Evolutionary conservation across 2,888 invertebrate species (phyloP).

Genomic region (Napeogenes inachia): DNA sequence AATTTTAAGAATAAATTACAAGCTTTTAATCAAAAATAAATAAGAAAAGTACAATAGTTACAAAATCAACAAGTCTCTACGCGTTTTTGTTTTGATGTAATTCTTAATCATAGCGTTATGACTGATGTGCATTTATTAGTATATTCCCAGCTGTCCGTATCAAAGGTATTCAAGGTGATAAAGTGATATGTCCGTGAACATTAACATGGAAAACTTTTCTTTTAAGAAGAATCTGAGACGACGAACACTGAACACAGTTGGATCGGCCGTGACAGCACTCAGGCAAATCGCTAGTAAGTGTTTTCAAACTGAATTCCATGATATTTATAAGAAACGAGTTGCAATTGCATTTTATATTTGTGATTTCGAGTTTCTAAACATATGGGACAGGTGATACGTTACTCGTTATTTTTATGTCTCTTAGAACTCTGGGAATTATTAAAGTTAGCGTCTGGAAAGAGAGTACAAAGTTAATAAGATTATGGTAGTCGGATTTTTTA

Average conservation of each 20-base stretch:
- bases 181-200: conserved; percentile 58
- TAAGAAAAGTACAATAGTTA: conserved; percentile 23
- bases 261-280: conserved; percentile 66
- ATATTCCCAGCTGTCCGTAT: conserved; percentile 59
- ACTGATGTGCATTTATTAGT: conserved; percentile 71
- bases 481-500: no score
- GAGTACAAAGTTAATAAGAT: no score
- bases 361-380: background rate
- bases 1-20: no score
- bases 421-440: no score
- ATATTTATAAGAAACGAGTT: conserved; percentile 17
- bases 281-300: conserved; percentile 72
- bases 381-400: background rate
- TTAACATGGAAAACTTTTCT: conserved; percentile 68
- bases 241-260: conserved; percentile 66
- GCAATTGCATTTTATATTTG: conserved; percentile 17
- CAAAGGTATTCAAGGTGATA: conserved; percentile 49
- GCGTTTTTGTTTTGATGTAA: conserved; percentile 49
- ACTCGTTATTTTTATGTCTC: background rate
- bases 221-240: conserved; percentile 68
- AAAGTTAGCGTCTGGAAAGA: no score
- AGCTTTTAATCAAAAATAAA: background rate
- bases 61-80: conserved; percentile 38
- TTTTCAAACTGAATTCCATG: conserved; percentile 35
- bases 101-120: conserved; percentile 50